Conservation (phyloP, 2,797 vertebrate genomes). For the Chelidonichthys spinosus region DNA sequence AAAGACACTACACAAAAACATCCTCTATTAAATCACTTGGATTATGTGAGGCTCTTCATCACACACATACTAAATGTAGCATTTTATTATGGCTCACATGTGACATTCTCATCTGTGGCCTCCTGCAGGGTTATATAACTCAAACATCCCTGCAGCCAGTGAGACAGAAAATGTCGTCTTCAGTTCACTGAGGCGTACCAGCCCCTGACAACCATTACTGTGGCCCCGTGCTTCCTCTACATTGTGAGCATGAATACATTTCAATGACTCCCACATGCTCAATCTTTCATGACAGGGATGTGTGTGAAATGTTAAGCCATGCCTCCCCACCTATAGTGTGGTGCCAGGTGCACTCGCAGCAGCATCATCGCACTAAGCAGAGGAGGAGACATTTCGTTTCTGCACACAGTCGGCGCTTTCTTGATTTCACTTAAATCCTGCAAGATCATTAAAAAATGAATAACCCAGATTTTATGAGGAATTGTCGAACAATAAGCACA, state of each 20-base stretch:
- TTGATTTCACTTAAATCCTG: conserved; percentile 26
- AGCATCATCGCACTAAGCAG: conserved; percentile 46
- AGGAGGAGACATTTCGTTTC: conserved; percentile 50
- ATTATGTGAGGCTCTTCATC: conserved; percentile 38
- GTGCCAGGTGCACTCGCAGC: conserved; percentile 51
- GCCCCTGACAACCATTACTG: conserved; percentile 81
- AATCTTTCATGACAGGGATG: conserved; percentile 79
- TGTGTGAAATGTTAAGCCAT: conserved; percentile 74
- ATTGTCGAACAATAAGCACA: conserved; percentile 26
- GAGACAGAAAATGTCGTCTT: conserved; percentile 85
- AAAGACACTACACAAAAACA: conserved; percentile 25
- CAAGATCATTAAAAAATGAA: conserved; percentile 37
- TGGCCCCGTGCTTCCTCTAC: conserved; percentile 75
- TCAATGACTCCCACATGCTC: conserved; percentile 82
- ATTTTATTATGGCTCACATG: conserved; percentile 76
- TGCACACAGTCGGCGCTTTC: conserved; percentile 37
- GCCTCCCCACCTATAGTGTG: conserved; percentile 58
- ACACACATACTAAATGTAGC: conserved; percentile 70
- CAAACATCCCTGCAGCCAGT: conserved; percentile 80
- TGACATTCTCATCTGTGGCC: conserved; percentile 78
- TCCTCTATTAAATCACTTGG: conserved; percentile 49
- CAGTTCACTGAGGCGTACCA: conserved; percentile 82
- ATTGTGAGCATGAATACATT: conserved; percentile 82
- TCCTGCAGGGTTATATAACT: conserved; percentile 83
- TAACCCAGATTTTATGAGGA: conserved; percentile 18